Conservation (phyloP, 2,888 invertebrate genomes). For the Hydrotaea diabolus region DNA sequence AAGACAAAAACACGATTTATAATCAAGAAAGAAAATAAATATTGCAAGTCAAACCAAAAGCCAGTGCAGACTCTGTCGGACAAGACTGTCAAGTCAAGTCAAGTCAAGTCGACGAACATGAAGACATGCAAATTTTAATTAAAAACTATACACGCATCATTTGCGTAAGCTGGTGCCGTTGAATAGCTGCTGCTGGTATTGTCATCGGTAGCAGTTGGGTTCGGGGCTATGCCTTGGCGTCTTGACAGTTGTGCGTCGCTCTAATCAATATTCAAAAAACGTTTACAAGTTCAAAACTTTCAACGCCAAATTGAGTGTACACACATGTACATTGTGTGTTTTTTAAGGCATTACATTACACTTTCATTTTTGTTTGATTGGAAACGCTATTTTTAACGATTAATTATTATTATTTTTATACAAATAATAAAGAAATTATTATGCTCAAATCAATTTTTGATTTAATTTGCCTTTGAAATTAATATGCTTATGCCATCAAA, state of each 20-base stretch:
- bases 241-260: neutral
- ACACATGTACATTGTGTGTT: neutral
- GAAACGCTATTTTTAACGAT: neutral
- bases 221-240: neutral
- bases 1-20: no score
- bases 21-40: no score
- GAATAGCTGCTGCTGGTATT: constrained; percentile 1
- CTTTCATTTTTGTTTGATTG: constrained; percentile 55
- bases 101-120: neutral
- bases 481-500: no score
- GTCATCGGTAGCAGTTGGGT: neutral
- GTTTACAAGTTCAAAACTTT: constrained; percentile 56
- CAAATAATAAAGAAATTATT: no score
- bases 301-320: constrained; percentile 46
- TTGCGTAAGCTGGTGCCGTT: neutral
- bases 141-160: constrained; percentile 45
- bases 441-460: no score
- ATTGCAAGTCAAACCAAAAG: neutral
- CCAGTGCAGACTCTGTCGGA: neutral
- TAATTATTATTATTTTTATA: no score
- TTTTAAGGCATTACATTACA: constrained; percentile 31
- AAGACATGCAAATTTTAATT: constrained; percentile 55
- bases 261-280: constrained; percentile 49
- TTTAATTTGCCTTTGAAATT: no score
- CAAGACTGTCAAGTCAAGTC: no score